Conservation (phyloP, 2,888 invertebrate genomes). For the Reticulitermes lucifugus region DNA sequence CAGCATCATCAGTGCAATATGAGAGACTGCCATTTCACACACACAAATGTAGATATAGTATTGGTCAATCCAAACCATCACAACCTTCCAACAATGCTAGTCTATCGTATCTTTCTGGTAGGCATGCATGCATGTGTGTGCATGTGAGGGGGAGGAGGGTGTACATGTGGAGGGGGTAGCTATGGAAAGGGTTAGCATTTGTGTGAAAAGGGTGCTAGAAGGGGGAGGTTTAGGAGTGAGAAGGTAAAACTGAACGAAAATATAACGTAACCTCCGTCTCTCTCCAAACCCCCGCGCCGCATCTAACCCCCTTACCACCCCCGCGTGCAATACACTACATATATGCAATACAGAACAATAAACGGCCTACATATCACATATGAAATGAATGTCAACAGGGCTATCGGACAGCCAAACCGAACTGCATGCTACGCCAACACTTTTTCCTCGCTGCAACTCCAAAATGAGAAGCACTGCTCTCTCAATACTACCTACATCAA, state of each 20-base stretch:
- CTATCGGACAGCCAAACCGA: constrained; percentile 13
- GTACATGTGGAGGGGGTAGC: constrained; percentile 23
- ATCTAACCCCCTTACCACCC: not conserved
- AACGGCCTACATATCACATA: constrained; percentile 28
- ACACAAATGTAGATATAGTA: constrained; percentile 36
- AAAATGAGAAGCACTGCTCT: too few relatives aligned
- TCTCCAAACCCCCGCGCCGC: not conserved
- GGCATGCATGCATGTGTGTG: constrained; percentile 31
- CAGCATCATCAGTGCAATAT: constrained; percentile 39
- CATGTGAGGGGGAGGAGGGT: constrained; percentile 13
- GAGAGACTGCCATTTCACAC: constrained; percentile 43
- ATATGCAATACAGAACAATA: constrained; percentile 43
- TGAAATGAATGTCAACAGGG: constrained; percentile 32
- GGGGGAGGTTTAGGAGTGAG: constrained; percentile 38
- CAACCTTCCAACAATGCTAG: constrained; percentile 33
- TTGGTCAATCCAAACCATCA: constrained; percentile 43
- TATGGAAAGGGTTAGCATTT: constrained; percentile 30
- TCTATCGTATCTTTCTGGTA: constrained; percentile 29
- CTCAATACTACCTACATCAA: constrained; percentile 23
- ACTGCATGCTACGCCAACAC: not conserved
- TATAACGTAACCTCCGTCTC: constrained; percentile 33
- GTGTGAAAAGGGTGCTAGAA: constrained; percentile 35
- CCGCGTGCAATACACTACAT: constrained; percentile 21
- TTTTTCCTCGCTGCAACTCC: not conserved
- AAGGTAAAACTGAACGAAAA: constrained; percentile 45